phyloP scores from a whole-genome alignment of 2,113 vertebrate species.

The Piprites chloris region DNA sequence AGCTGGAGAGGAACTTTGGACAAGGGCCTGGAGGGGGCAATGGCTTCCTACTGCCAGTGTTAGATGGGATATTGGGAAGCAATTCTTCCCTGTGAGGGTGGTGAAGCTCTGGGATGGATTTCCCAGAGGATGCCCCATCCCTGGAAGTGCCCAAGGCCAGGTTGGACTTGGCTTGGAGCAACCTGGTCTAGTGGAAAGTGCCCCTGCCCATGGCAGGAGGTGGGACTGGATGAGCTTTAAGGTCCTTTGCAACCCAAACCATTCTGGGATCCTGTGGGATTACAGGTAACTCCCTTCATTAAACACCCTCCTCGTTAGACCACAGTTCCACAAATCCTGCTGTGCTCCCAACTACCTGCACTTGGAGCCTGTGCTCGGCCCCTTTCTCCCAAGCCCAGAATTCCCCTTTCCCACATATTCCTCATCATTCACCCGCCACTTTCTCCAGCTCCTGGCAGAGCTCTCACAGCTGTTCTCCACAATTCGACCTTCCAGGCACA shows the following conservation, averaged over 20 bases:
- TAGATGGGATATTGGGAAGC: not conserved
- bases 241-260: not conserved
- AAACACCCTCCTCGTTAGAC: not conserved
- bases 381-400: not conserved
- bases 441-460: not conserved
- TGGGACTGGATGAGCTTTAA: fast-evolving
- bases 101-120: not conserved
- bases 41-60: not conserved
- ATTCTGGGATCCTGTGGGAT: not conserved
- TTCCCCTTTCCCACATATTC: not conserved
- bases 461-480: not conserved
- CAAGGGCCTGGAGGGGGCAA: not conserved
- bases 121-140: not conserved
- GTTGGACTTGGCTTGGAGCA: fast-evolving
- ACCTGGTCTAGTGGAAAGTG: fast-evolving
- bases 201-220: not conserved
- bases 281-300: not conserved
- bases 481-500: not conserved
- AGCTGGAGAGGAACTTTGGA: not conserved
- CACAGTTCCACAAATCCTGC: not conserved
- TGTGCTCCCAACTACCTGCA: not conserved
- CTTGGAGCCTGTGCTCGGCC: not conserved
- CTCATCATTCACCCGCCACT: not conserved
- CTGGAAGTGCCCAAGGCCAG: not conserved
- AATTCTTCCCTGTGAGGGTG: not conserved